phyloP scores from a whole-genome alignment of 2,888 invertebrate species.

The Nephrotoma appendiculata region DNA sequence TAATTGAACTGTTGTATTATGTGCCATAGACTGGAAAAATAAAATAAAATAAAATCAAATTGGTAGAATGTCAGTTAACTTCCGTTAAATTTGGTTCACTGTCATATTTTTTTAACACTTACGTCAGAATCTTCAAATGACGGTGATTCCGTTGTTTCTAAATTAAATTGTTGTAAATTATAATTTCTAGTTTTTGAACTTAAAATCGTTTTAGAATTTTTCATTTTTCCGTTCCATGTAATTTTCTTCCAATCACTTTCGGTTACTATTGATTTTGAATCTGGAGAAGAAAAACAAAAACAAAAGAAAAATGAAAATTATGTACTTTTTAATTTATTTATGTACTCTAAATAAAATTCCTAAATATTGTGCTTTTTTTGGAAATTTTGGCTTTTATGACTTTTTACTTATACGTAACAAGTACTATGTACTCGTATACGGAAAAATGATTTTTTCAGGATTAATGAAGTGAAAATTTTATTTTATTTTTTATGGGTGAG shows the following conservation, averaged over 20 bases:
- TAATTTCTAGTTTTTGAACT: not conserved
- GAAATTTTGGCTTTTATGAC: not conserved
- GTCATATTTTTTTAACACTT: constrained; percentile 7
- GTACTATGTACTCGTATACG: not conserved
- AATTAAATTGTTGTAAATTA: constrained; percentile 6
- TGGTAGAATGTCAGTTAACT: not conserved
- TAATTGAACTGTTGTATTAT: constrained; percentile 34
- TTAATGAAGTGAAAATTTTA: not conserved
- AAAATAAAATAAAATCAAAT: constrained; percentile 8
- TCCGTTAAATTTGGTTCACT: not conserved
- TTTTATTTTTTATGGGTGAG: not conserved
- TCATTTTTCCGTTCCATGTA: constrained; percentile 7
- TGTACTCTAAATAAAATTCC: not conserved
- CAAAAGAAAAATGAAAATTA: not conserved
- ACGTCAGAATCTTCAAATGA: constrained; percentile 34
- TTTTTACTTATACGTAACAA: too few relatives aligned
- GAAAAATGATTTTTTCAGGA: not conserved
- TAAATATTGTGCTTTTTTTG: not conserved
- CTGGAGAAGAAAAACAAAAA: constrained; percentile 20
- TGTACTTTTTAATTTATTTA: not conserved
- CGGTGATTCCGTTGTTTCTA: constrained; percentile 32
- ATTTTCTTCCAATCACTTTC: constrained; percentile 34
- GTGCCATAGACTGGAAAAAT: constrained; percentile 32
- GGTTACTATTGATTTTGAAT: constrained; percentile 34
- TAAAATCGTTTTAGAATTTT: constrained; percentile 4